Base-by-base conservation (phyloP, 2,113 vertebrate genomes). In the Tachuris rubrigastra region DNA sequence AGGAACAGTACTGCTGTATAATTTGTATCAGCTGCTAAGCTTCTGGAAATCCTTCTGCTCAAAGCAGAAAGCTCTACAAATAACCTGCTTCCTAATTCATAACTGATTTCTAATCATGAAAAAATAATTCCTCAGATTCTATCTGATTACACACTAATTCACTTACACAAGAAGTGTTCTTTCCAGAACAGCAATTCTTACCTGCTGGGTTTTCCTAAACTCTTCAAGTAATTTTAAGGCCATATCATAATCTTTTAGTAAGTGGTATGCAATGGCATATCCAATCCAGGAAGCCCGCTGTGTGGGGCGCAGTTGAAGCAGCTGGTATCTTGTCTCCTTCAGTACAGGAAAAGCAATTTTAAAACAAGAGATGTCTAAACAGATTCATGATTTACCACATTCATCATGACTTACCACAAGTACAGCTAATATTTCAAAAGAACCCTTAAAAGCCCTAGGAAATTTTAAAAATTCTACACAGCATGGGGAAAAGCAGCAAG, bases 201-300 rank as follows among this genome's bases (percentile, higher is more conserved):
- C 98, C 97, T 98, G 98, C 55, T 98, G 98, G 15, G 98, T 98
- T 93, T 98, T 98, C 94, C 98, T 98, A 94, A 98, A 98, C 87
- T 98, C 98, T 97, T 98, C 98, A 79, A 98, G 90, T 30, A 98
- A 81, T 90, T 98, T 98, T 95, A 98, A 96, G 80, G 98, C 98
- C 97, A 98, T 98, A 81, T 98, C 98, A 79, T 98, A 98, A 95
- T 98, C 98, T 97, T 98, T 98, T 28, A 98, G 69, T 79, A 98
- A 97, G 94, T 98, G 98, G 78, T 98, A 98, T 8, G 98, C 98
- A 87, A 98, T 97, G 50, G 98, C 98, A 98, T 98, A 98, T 39
- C 98, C 98, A 81, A 98, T 98, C 98, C 98, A 98, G 46, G 98
- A 98, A 91, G 98, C 98, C 3, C 97, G 93, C 19, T 98, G 98